Base-by-base conservation (phyloP, 2,888 invertebrate species). In the Thymelicus acteon region DNA sequence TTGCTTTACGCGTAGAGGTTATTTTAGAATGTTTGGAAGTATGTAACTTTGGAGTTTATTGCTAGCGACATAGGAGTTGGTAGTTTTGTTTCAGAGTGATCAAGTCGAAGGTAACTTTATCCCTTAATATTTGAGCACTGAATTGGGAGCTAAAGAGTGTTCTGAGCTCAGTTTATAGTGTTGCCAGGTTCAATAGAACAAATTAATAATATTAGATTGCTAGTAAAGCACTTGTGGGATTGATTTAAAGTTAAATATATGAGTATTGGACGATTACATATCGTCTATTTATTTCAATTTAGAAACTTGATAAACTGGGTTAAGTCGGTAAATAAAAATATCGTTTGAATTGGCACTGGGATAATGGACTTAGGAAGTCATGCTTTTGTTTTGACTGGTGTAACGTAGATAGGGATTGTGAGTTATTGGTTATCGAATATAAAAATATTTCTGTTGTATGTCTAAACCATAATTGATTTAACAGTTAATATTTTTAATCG, bases 371-470 rank as follows among this genome's bases (percentile, higher is more conserved):
- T 64, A 37, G 39, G 15, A 37, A 57, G 31, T 48, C 31, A 39
- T 60, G 39, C 60, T 54, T 60, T 24, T 39, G 54, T 67, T 64
- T 67, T 65, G 71, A 54, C 54, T 57, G 49, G 58, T 67, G 66
- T 60, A 60, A 44, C 54, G 73, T 72, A 72, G 73, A 37, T 75
- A 72, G 73, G 62, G 63, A 61, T 73, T 72, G 67, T 71, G 44
- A 58, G 67, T 67, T 24, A 58, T 69, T 70, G 58, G 68, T 37
- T 68, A 15, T 68, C 62, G 54, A 57, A 44, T 47, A 44, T 31
- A 39, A 65, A 44, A 15, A 31, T 12, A 10, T 10, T 40, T 44
- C 2, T 44, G 8, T 8, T 44, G 44, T 44, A 44, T 44, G 4
- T 44, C 8, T 15, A 64, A 12, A 13, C 4, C 6, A 47, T 19